Evolutionary conservation across 2,113 vertebrate genomes (phyloP).

Genomic region (Platycercus adscitus): DNA sequence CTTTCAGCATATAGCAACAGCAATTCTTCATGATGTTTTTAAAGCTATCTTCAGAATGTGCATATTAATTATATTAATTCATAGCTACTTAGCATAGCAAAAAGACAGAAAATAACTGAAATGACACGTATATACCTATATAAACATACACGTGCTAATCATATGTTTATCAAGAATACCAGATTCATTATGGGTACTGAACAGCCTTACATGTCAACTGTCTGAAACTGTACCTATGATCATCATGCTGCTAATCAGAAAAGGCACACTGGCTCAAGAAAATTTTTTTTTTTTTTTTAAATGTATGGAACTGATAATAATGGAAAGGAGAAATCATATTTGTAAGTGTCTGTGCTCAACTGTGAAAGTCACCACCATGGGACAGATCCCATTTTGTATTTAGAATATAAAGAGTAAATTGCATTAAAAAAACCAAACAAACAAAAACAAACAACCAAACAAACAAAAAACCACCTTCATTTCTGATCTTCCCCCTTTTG

Average conservation of each 20-base stretch:
- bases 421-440: not conserved
- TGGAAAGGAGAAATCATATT: not conserved
- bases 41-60: not conserved
- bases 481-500: not conserved
- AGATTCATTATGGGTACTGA: not conserved
- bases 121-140: not conserved
- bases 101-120: not conserved
- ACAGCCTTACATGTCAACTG: not conserved
- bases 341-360: rapidly evolving
- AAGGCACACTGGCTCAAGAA: not conserved
- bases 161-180: not conserved
- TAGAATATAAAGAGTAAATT: not conserved
- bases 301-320: not conserved
- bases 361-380: not conserved
- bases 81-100: not conserved
- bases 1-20: not conserved
- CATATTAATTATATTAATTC: not conserved
- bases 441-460: not conserved
- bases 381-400: not conserved
- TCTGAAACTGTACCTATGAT: not conserved
- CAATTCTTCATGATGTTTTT: not conserved
- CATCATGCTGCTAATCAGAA: not conserved
- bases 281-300: not conserved
- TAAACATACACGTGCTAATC: not conserved
- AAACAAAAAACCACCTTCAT: not conserved